A percentile compares a stretch with the other conserved stretches of the same genome.
phyloP scores from a whole-genome alignment of 2,888 invertebrate species.

The Amitus sp. region DNA sequence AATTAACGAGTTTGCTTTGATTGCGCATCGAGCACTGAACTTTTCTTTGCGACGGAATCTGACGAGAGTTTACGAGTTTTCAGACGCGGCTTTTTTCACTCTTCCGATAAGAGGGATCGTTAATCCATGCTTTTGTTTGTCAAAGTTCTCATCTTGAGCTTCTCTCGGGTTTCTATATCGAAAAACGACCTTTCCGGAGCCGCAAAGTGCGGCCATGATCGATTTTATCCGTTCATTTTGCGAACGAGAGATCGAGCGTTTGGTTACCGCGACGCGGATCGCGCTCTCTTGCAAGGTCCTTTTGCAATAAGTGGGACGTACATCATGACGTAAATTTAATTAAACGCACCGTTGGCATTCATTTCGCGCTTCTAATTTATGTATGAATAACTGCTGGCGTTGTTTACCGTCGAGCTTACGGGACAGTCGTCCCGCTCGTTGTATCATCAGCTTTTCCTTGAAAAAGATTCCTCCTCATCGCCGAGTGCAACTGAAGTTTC shows the following conservation, averaged over 20 bases:
- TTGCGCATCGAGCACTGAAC: slow-evolving; percentile 40
- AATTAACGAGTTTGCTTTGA: slow-evolving; percentile 44
- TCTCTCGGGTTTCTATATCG: too few relatives aligned
- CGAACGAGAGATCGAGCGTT: background rate
- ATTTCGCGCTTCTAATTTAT: slow-evolving; percentile 56
- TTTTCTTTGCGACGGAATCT: slow-evolving; percentile 28
- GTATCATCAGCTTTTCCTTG: slow-evolving; percentile 8
- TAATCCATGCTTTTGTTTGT: slow-evolving; percentile 19
- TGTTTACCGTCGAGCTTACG: slow-evolving; percentile 35
- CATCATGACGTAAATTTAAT: slow-evolving; percentile 63
- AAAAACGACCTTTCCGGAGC: too few relatives aligned
- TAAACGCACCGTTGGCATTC: slow-evolving; percentile 55
- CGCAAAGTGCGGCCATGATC: too few relatives aligned
- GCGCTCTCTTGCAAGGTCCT: slow-evolving; percentile 30
- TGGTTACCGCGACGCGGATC: background rate
- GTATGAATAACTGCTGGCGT: slow-evolving; percentile 55
- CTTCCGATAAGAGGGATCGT: background rate
- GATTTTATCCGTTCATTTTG: too few relatives aligned
- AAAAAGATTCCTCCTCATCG: too few relatives aligned
- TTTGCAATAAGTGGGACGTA: slow-evolving; percentile 49
- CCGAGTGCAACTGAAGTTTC: too few relatives aligned
- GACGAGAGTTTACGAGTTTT: slow-evolving; percentile 29
- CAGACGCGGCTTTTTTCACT: background rate
- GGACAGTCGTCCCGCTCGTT: slow-evolving; percentile 29
- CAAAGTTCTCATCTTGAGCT: slow-evolving; percentile 1